Evolutionary conservation across 2,113 vertebrate species (phyloP).

Genomic region (Neolamprologus fasciatus): DNA sequence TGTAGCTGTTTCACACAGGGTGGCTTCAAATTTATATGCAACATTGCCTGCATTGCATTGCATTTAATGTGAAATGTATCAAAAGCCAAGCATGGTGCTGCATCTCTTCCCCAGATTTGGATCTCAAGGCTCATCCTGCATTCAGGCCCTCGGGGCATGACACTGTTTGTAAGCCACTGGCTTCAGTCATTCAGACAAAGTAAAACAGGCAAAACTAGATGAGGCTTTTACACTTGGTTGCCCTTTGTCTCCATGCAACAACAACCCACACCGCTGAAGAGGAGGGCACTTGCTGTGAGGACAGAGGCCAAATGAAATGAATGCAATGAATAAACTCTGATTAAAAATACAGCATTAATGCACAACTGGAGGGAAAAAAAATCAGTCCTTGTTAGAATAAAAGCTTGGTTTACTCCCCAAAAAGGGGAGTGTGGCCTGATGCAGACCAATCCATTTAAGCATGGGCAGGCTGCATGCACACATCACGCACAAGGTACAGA

Average conservation of each 20-base stretch:
- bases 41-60: neutral
- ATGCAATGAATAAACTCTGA: neutral
- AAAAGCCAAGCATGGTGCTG: neutral
- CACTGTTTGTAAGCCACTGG: slow-evolving; percentile 19
- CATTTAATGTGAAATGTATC: neutral
- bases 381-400: neutral
- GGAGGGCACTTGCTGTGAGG: neutral
- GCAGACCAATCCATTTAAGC: neutral
- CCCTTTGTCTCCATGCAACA: slow-evolving; percentile 16
- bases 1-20: neutral
- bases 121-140: slow-evolving; percentile 40
- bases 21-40: neutral
- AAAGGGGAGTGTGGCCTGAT: neutral
- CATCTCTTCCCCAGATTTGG: neutral
- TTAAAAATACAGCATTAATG: neutral
- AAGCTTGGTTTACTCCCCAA: neutral
- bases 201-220: slow-evolving; percentile 50
- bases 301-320: neutral
- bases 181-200: slow-evolving; percentile 43
- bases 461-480: neutral
- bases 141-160: slow-evolving; percentile 26
- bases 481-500: slow-evolving; percentile 20
- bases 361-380: neutral
- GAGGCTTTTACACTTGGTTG: slow-evolving; percentile 37
- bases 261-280: slow-evolving; percentile 5